These are phyloP conservation scores for Megaceryle maxima DNA, from an alignment of 2,113 vertebrate species.

Conservation along the genomic window DNA sequence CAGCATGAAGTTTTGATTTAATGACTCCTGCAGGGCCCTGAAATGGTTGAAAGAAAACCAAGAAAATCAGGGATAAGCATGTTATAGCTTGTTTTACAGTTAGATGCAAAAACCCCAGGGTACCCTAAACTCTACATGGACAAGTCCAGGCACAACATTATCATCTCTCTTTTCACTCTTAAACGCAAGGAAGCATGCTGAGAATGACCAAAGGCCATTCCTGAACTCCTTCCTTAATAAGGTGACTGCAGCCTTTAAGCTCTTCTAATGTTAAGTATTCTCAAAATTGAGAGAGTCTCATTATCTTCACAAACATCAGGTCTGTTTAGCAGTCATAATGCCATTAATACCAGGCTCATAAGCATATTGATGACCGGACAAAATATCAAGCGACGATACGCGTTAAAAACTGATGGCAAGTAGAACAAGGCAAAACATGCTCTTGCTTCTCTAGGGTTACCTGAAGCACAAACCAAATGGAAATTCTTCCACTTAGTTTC, in stretches of 20 bases:
- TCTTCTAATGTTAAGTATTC: slow-evolving; percentile 54
- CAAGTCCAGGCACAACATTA: slow-evolving; percentile 84
- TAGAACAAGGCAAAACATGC: slow-evolving; percentile 4
- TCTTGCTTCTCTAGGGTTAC: neutral
- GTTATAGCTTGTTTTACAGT: slow-evolving; percentile 86
- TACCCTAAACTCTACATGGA: slow-evolving; percentile 80
- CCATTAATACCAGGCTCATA: slow-evolving; percentile 16
- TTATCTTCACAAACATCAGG: neutral
- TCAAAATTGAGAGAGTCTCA: slow-evolving; percentile 30
- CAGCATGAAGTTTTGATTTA: slow-evolving; percentile 99
- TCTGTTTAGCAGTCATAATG: slow-evolving; percentile 44
- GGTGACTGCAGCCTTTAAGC: slow-evolving; percentile 55
- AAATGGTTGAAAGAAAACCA: slow-evolving; percentile 83
- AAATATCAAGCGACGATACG: neutral
- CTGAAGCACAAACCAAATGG: slow-evolving; percentile 24
- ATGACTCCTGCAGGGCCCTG: slow-evolving; percentile 94
- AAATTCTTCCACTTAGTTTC: slow-evolving; percentile 3
- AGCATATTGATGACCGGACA: slow-evolving; percentile 29
- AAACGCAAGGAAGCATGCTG: slow-evolving; percentile 74
- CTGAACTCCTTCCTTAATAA: slow-evolving; percentile 77
- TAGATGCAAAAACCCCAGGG: slow-evolving; percentile 80
- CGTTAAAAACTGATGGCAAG: slow-evolving; percentile 5
- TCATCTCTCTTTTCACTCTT: slow-evolving; percentile 74
- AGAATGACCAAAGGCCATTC: slow-evolving; percentile 79
- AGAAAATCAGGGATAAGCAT: slow-evolving; percentile 86